Evolutionary conservation across 2,797 vertebrate genomes (phyloP).

Genomic region (Siniperca obscura): DNA sequence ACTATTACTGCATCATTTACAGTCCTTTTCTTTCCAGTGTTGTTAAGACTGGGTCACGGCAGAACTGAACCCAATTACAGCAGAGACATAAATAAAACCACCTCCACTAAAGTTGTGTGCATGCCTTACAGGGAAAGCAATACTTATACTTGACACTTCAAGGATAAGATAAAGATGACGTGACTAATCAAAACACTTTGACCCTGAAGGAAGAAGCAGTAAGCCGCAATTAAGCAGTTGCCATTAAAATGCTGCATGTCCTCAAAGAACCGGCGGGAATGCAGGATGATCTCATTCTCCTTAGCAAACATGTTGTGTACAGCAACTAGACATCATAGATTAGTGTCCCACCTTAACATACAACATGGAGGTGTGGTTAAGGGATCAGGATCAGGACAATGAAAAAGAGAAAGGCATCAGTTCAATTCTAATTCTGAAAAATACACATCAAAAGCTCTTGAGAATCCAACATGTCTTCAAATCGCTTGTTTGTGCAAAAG

Average conservation of each 20-base stretch:
- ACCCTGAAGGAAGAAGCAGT: conserved; percentile 35
- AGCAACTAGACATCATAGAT: background rate
- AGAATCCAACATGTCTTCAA: background rate
- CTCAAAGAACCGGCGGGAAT: conserved; percentile 17
- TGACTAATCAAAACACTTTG: conserved; percentile 47
- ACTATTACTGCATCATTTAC: conserved; percentile 35
- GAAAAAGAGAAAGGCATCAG: background rate
- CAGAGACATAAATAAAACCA: conserved; percentile 55
- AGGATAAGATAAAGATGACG: conserved; percentile 55
- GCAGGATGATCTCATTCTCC: background rate
- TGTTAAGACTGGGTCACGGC: conserved; percentile 28
- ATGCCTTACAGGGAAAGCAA: conserved; percentile 1
- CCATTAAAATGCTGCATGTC: conserved; percentile 30
- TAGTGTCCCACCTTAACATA: background rate
- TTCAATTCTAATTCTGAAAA: background rate
- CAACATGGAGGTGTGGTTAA: background rate
- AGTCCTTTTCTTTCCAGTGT: conserved; percentile 8
- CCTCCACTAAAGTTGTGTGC: conserved; percentile 18
- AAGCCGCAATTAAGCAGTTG: background rate
- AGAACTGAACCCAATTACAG: conserved; percentile 59
- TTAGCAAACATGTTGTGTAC: background rate
- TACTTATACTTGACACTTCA: conserved; percentile 27
- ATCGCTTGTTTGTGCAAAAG: background rate
- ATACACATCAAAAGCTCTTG: background rate
- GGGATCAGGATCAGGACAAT: background rate